Conservation (phyloP, 2,113 vertebrate species). For the Rhea pennata region DNA sequence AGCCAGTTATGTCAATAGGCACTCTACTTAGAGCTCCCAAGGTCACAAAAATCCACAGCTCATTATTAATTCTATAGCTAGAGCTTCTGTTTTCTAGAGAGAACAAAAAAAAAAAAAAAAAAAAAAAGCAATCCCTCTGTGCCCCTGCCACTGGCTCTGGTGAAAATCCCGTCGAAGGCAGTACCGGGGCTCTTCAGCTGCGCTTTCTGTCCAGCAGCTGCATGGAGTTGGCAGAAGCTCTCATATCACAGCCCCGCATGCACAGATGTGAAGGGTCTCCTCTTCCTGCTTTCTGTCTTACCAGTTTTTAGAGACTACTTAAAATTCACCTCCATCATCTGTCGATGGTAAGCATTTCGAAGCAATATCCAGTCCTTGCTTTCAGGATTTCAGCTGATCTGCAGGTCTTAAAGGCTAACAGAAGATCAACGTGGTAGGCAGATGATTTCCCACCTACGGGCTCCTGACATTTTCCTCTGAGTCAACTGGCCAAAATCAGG, state of each 20-base stretch:
- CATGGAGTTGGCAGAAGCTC: not conserved
- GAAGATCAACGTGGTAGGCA: not conserved
- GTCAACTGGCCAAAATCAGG: not conserved
- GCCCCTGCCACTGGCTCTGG: not conserved
- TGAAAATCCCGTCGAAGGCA: not conserved
- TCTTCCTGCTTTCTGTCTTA: not conserved
- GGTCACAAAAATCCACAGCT: too few relatives aligned
- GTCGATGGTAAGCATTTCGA: not conserved
- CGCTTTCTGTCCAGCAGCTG: not conserved
- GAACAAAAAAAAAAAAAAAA: too few relatives aligned
- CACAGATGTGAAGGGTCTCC: not conserved
- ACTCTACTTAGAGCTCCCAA: too few relatives aligned
- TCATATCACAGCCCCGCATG: not conserved
- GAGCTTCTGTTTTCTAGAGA: too few relatives aligned
- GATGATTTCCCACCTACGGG: not conserved
- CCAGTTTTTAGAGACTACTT: not conserved
- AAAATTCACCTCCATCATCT: not conserved
- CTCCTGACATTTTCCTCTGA: not conserved
- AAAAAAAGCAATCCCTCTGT: not conserved
- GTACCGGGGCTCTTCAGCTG: not conserved
- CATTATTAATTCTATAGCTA: too few relatives aligned
- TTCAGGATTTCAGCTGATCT: not conserved
- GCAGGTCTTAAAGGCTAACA: not conserved
- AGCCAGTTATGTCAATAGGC: too few relatives aligned
- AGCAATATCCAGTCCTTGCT: not conserved